Conservation (phyloP, 2,113 vertebrate genomes). For the Smithornis capensis region DNA sequence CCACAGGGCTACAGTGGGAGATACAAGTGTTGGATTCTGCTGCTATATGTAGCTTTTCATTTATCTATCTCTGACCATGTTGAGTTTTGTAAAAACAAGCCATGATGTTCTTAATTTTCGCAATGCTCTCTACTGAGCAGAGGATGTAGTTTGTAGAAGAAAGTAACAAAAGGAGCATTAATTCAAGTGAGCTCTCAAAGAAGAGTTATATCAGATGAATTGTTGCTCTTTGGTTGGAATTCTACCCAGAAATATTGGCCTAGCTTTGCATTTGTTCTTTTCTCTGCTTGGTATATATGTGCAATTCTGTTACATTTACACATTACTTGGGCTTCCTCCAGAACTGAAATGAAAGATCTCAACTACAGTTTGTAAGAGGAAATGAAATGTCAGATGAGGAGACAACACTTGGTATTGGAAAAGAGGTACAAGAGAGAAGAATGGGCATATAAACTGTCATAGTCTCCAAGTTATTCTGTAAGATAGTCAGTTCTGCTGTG, state of each 20-base stretch:
- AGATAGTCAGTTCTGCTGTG: background rate
- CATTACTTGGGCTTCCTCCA: background rate
- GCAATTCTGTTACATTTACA: background rate
- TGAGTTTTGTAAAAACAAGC: background rate
- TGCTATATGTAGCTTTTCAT: background rate
- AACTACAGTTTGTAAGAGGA: background rate
- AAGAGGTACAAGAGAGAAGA: background rate
- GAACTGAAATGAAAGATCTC: background rate
- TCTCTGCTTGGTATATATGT: background rate
- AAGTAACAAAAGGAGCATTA: background rate
- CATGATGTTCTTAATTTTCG: background rate
- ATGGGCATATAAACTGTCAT: background rate
- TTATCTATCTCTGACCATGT: background rate
- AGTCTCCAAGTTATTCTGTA: background rate
- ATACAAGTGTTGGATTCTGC: background rate
- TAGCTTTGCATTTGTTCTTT: background rate
- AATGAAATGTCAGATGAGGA: background rate
- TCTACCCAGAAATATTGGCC: background rate
- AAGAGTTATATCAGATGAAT: background rate
- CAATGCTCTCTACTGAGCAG: background rate
- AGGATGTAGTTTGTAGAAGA: background rate
- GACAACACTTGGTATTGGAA: background rate
- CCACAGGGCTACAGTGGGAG: background rate
- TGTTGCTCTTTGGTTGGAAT: background rate
- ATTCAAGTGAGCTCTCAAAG: background rate